Base-by-base conservation (phyloP, 1,140 invertebrate species). In the Diploscapter pachys region DNA sequence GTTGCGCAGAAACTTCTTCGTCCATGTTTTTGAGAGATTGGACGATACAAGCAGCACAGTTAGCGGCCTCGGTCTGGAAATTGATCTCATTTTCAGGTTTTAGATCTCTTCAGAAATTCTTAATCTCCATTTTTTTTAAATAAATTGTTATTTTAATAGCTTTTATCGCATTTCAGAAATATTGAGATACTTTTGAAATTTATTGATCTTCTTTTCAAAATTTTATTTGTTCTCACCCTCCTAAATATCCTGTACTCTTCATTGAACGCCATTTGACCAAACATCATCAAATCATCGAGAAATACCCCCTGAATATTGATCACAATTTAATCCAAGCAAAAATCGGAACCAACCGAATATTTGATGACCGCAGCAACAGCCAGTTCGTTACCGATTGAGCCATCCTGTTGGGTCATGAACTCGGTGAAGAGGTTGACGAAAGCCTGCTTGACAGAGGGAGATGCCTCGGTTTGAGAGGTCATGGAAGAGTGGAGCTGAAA, bases 161-260 rank as follows among this genome's bases (percentile, higher is more conserved):
- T 13, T 9, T 59, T 13, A 59, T 11, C 9, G 9, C 9, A 13
- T 9, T 13, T 13, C 9, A 59, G 13, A 59, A 59, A 59, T 9
- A 2, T 59, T 13, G 9, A 11, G 9, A 9, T 9, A 59, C 31
- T 59, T 13, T 59, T 11, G 57, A 59, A 9, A 13, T 9, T 11
- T 59, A 59, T 59, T 59, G 57, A 13, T 2, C 31, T 59, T 59
- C 31, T 11, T 59, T 59, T 1, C 9, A 59, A 59, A 59, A 11
- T 13, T 59, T 11, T 13, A 31, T 31, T n/a, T n/a, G 66, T 51
- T n/a, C 5, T 68, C 52, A 68, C 66, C 66, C 66, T 68, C 6
- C 66, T 6, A 48, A 68, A 68, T n/a, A 68, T 54, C 6, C 66
- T 6, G 50, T 55, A 55, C 31, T 68, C 66, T 55, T 68, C 66